phyloP scores from a whole-genome alignment of 2,113 vertebrate genomes.

The Helogale parvula region DNA sequence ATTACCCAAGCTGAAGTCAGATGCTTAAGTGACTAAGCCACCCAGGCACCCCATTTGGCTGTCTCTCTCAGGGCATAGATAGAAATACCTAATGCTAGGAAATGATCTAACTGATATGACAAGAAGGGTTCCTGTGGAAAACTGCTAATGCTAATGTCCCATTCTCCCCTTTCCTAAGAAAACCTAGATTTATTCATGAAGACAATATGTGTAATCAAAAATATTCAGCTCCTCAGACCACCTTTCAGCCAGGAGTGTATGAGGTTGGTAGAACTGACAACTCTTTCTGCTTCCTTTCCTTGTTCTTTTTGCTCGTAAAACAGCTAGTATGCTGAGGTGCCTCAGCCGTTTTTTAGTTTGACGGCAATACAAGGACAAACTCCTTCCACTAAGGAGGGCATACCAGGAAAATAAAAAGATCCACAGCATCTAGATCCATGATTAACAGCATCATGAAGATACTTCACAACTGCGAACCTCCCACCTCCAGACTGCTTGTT shows the following conservation, averaged over 20 bases:
- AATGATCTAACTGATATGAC: not conserved
- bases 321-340: not conserved
- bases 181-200: not conserved
- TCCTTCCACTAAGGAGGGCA: not conserved
- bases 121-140: not conserved
- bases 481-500: not conserved
- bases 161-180: not conserved
- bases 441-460: not conserved
- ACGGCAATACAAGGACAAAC: not conserved
- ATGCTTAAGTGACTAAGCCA: too few relatives aligned
- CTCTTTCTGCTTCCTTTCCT: not conserved
- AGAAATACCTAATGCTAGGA: not conserved
- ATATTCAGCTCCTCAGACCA: not conserved
- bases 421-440: not conserved
- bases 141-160: not conserved
- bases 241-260: not conserved
- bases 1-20: too few relatives aligned
- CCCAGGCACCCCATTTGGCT: not conserved
- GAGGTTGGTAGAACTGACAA: accelerated
- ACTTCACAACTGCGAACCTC: not conserved
- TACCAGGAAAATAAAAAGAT: not conserved
- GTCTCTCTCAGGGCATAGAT: not conserved
- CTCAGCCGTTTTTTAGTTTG: not conserved
- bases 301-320: not conserved
- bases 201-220: not conserved